Evolutionary conservation across 1,140 invertebrate species (phyloP).

Genomic region (Meloidogyne floridensis): DNA sequence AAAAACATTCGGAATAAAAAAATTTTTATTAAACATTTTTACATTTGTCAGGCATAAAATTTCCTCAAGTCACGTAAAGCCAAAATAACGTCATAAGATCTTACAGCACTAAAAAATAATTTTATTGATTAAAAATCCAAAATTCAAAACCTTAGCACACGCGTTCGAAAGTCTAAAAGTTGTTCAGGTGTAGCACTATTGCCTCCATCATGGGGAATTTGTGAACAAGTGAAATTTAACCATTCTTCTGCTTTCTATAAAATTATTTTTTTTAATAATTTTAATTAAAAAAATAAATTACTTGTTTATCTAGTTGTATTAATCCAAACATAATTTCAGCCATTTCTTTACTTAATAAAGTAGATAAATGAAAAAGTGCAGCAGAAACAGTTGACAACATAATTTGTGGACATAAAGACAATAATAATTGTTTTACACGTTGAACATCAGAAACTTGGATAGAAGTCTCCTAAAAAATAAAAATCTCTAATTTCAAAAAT

Average conservation of each 20-base stretch:
- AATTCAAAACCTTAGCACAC: conserved; percentile 33
- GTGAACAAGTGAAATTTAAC: conserved; percentile 31
- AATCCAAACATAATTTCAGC: conserved; percentile 41
- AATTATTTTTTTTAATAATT: not conserved
- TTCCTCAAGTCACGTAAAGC: conserved; percentile 27
- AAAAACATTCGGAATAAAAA: not conserved
- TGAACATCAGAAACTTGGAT: conserved; percentile 3
- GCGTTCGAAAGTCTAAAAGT: conserved; percentile 35
- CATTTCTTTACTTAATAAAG: conserved; percentile 44
- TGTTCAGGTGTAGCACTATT: conserved; percentile 46
- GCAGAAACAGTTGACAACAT: conserved; percentile 29
- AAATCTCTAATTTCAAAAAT: not conserved
- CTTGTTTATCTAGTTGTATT: conserved; percentile 25
- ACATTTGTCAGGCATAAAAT: conserved; percentile 17
- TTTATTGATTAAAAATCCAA: too few relatives aligned
- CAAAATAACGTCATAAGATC: conserved; percentile 12
- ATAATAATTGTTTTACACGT: conserved; percentile 27
- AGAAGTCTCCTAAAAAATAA: not conserved
- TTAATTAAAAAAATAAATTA: conserved; percentile 8
- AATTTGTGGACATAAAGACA: conserved; percentile 35
- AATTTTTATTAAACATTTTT: not conserved
- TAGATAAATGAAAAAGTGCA: conserved; percentile 40
- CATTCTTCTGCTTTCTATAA: conserved; percentile 43
- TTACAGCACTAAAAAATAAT: not conserved
- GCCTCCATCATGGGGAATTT: conserved; percentile 47